Base-by-base conservation (phyloP, 2,888 invertebrate genomes). In the Sphecodes monilicornis region DNA sequence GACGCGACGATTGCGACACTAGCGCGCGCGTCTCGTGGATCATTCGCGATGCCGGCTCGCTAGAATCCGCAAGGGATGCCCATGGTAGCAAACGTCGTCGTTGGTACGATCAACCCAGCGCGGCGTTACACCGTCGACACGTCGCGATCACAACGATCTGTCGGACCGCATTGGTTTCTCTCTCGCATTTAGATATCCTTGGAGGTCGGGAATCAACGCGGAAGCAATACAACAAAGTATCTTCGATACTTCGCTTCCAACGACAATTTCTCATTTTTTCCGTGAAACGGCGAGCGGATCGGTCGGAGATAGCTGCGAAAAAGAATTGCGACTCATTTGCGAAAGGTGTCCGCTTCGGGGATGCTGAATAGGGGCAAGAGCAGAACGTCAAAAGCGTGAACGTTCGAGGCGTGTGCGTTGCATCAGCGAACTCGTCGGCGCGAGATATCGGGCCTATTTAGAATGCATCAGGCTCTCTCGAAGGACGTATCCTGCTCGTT, bases 391-490 rank as follows among this genome's bases (percentile, higher is more conserved):
- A n/a, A 50, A 50, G 50, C 50, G 50, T 50, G 22, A 50, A 75
- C 41, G 66, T 41, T 22, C 60, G 16, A 68, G 29, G 68, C 46
- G 68, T 64, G 76, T 43, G 77, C 54, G 78, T 43, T 73, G 76
- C 79, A 82, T 79, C 86, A 46, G 68, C 82, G 78, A n/a, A 76
- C 85, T 86, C 74, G 80, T 85, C 81, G 80, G 86, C 87, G 88
- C 87, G 86, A 91, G 90, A 90, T 89, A 88, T 89, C 88, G 78
- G 85, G 69, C 89, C 90, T 90, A 92, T 92, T 60, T 93, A 91
- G 90, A 92, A 91, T 91, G 91, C 91, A 90, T 92, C 92, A 90
- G 90, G 82, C 82, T 87, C 88, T 86, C 86, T 83, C 90, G 90
- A 89, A 87, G 88, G 86, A 84, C 84, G 82, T 82, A 83, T 86